These are phyloP conservation scores for Climacteris rufus DNA, from an alignment of 2,113 vertebrate species.

Conservation along the genomic window DNA sequence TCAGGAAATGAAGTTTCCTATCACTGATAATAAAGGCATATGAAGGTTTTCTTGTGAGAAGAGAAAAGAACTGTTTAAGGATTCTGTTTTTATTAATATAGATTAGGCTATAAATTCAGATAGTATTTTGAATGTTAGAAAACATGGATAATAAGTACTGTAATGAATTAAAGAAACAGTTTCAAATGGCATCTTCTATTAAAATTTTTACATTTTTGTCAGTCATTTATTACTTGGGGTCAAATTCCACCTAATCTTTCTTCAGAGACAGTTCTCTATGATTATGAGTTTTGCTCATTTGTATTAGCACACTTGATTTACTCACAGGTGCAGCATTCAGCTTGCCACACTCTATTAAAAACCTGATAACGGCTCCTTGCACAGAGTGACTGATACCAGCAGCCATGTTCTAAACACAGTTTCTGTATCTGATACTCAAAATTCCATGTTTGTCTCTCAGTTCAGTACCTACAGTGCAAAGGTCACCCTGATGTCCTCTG, in stretches of 20 bases:
- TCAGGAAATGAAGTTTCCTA: constrained; percentile 37
- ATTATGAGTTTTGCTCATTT: not conserved
- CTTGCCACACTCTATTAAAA: not conserved
- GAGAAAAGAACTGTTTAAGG: not conserved
- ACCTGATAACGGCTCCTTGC: not conserved
- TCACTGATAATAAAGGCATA: not conserved
- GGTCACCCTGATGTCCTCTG: not conserved
- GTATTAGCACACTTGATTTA: not conserved
- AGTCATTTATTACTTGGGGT: not conserved
- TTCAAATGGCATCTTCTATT: not conserved
- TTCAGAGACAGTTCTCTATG: not conserved
- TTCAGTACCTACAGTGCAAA: not conserved
- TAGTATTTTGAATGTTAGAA: constrained; percentile 15
- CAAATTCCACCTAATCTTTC: not conserved
- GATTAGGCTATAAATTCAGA: constrained; percentile 31
- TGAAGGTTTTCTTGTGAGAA: not conserved
- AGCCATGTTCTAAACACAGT: not conserved
- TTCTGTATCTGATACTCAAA: not conserved
- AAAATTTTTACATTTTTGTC: not conserved
- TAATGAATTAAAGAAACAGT: not conserved
- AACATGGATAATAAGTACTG: not conserved
- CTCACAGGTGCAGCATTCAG: not conserved
- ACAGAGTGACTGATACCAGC: not conserved
- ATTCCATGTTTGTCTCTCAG: not conserved
- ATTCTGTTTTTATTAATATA: constrained; percentile 27